Conservation (phyloP, 2,797 vertebrate species). For the Numenius phaeopus region DNA sequence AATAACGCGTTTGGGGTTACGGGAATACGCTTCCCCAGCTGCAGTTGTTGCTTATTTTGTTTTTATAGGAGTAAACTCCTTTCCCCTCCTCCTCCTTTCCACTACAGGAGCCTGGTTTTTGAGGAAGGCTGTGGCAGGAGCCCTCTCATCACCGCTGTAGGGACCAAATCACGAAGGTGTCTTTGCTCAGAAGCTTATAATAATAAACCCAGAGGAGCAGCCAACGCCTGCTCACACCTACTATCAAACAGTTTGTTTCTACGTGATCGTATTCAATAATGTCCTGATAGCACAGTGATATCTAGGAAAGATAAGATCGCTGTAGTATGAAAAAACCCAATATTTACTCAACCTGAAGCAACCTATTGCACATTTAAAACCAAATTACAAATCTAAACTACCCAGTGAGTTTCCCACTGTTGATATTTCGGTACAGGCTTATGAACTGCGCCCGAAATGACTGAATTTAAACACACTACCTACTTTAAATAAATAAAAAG, state of each 20-base stretch:
- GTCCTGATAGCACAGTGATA: not conserved
- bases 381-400: not conserved
- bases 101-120: not conserved
- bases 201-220: not conserved
- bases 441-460: not conserved
- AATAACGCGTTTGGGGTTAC: not conserved
- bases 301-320: not conserved
- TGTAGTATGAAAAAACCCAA: not conserved
- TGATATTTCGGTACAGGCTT: not conserved
- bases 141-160: not conserved
- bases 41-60: not conserved
- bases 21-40: not conserved
- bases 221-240: not conserved
- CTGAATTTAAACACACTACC: not conserved
- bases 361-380: not conserved
- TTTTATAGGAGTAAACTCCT: not conserved
- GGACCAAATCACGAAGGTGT: not conserved
- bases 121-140: not conserved
- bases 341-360: not conserved
- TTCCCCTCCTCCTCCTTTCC: not conserved
- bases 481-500: not conserved
- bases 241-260: not conserved
- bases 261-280: not conserved
- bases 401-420: not conserved
- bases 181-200: not conserved